phyloP scores from a whole-genome alignment of 1,140 invertebrate genomes.

The Drusus annulatus region DNA sequence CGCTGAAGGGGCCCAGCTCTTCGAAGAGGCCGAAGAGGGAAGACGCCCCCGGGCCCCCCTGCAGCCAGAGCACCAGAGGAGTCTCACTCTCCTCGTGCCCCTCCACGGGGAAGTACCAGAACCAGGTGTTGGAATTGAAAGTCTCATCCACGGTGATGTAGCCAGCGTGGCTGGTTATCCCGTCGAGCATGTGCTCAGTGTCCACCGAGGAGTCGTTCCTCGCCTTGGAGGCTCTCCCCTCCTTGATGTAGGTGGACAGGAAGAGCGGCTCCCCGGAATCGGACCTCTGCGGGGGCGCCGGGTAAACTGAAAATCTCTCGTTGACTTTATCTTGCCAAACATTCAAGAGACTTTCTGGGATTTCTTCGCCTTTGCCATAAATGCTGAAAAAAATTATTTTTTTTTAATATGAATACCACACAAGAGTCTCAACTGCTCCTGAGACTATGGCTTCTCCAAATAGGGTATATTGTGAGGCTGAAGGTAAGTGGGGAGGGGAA shows the following conservation, averaged over 20 bases:
- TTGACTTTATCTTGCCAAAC: conserved; percentile 6
- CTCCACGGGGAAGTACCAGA: conserved; percentile 90
- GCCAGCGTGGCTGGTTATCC: conserved; percentile 66
- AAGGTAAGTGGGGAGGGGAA: too few species aligned
- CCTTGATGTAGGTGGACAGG: conserved; percentile 63
- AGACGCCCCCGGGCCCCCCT: conserved; percentile 82
- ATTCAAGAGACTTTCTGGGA: neutral
- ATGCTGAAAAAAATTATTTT: conserved; percentile 30
- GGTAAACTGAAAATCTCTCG: conserved; percentile 1
- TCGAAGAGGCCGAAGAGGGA: conserved; percentile 82
- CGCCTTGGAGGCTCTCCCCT: conserved; percentile 64
- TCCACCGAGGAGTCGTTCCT: conserved; percentile 65
- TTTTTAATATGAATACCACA: too few species aligned
- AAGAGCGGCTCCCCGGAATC: conserved; percentile 63
- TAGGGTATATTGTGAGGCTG: too few species aligned
- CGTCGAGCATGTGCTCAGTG: conserved; percentile 63
- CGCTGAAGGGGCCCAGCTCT: conserved; percentile 77
- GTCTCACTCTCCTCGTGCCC: conserved; percentile 69
- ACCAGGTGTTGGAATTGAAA: conserved; percentile 88
- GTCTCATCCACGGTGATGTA: conserved; percentile 80
- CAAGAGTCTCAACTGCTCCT: too few species aligned
- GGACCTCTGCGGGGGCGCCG: neutral
- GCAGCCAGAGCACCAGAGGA: conserved; percentile 88
- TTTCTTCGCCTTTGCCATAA: neutral
- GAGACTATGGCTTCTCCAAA: too few species aligned